A percentile compares a stretch with the other conserved stretches of the same genome.
phyloP scores from a whole-genome alignment of 2,113 vertebrate species.

The Rhinoderma darwinii region DNA sequence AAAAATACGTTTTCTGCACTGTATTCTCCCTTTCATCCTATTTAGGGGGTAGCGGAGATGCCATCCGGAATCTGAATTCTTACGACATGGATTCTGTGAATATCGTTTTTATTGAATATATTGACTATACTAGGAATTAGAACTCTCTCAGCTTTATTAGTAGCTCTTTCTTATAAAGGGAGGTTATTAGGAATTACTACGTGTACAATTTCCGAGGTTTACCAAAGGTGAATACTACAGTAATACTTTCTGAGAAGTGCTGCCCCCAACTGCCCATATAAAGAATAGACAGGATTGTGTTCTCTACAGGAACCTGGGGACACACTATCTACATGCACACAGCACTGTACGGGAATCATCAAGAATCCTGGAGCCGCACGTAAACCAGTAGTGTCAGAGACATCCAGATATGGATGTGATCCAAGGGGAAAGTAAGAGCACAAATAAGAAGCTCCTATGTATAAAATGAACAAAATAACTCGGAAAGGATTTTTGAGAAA shows the following conservation, averaged over 20 bases:
- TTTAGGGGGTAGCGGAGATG: too few relatives aligned
- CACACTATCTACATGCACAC: background rate
- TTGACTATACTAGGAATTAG: too few relatives aligned
- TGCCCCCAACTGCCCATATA: background rate
- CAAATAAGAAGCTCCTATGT: constrained; percentile 32
- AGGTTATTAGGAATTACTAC: too few relatives aligned
- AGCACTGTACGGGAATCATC: background rate
- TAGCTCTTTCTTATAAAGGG: too few relatives aligned
- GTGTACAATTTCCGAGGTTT: background rate
- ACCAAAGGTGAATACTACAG: background rate
- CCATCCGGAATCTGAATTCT: too few relatives aligned
- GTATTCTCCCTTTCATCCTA: too few relatives aligned
- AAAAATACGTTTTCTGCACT: too few relatives aligned
- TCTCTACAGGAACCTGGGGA: background rate
- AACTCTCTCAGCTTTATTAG: too few relatives aligned
- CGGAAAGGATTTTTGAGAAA: constrained; percentile 6
- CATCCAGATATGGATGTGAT: constrained; percentile 1
- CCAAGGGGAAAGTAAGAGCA: background rate
- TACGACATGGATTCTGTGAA: too few relatives aligned
- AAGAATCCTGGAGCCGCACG: constrained; percentile 3
- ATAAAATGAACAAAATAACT: background rate
- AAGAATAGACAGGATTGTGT: background rate
- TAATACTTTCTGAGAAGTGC: background rate
- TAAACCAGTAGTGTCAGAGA: constrained; percentile 11
- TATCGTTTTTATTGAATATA: too few relatives aligned